Percentiles rank a stretch among this genome's conserved stretches.
phyloP scores from a whole-genome alignment of 2,113 vertebrate species.

The Nerophis ophidion region DNA sequence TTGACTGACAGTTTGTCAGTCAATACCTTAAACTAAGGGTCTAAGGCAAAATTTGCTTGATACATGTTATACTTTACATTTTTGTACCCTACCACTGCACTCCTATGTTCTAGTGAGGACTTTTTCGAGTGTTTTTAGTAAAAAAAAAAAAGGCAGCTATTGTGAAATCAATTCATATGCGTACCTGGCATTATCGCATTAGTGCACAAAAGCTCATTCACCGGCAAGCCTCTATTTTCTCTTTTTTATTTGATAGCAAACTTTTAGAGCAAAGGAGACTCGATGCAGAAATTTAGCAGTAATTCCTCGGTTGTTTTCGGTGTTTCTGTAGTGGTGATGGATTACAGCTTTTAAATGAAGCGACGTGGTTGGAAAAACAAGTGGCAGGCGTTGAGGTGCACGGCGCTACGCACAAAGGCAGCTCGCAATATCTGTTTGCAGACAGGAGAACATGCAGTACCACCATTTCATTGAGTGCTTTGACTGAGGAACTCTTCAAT shows the following conservation, averaged over 20 bases:
- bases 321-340: constrained; percentile 25
- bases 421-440: background rate
- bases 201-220: too few relatives aligned
- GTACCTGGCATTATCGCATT: too few relatives aligned
- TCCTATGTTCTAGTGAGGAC: too few relatives aligned
- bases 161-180: too few relatives aligned
- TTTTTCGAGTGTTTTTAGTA: too few relatives aligned
- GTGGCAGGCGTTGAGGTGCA: constrained; percentile 17
- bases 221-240: too few relatives aligned
- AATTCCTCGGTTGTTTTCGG: constrained; percentile 18
- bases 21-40: too few relatives aligned
- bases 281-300: constrained; percentile 20
- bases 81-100: too few relatives aligned
- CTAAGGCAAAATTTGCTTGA: too few relatives aligned
- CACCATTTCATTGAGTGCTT: background rate
- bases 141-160: too few relatives aligned
- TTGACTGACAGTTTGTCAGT: too few relatives aligned
- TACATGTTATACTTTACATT: too few relatives aligned
- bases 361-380: constrained; percentile 14
- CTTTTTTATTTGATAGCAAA: background rate
- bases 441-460: background rate
- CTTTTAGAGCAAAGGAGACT: constrained; percentile 16
- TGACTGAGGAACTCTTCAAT: background rate
- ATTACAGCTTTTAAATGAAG: constrained; percentile 37
- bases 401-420: background rate